A percentile compares a stretch with the other conserved stretches of the same genome.
These are phyloP conservation scores for Laupala kohalensis DNA, from an alignment of 1,140 invertebrate genomes.

Conservation along the genomic window DNA sequence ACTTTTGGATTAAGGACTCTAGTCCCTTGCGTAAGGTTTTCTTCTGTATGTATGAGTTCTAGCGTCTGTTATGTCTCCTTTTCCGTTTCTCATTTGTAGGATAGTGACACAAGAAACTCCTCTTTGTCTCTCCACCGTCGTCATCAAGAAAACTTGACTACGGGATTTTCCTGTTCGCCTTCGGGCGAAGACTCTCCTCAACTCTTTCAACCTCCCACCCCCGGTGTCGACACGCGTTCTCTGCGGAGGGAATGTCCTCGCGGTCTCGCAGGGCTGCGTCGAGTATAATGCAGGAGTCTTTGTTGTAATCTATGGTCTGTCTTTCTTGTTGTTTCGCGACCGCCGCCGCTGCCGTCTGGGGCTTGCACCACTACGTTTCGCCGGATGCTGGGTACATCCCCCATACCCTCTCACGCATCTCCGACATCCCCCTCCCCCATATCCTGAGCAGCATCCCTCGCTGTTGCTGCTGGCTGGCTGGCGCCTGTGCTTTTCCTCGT, in stretches of 20 bases:
- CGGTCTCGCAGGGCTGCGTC: no score
- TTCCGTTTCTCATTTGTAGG: conserved; percentile 2
- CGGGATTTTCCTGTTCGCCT: conserved; percentile 1
- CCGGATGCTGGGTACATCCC: conserved; percentile 2
- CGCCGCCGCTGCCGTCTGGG: not conserved
- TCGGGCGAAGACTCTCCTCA: not conserved
- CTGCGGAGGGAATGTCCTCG: not conserved
- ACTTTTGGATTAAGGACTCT: no score
- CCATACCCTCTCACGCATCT: not conserved
- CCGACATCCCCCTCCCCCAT: not conserved
- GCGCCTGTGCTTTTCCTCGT: not conserved
- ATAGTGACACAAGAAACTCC: not conserved
- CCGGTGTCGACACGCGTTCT: not conserved
- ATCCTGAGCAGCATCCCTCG: not conserved
- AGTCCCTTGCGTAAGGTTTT: no score
- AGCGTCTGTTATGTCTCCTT: no score
- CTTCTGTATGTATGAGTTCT: no score
- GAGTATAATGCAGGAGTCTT: not conserved
- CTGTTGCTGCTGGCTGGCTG: not conserved
- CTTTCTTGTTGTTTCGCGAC: not conserved
- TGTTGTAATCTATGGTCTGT: conserved; percentile 4
- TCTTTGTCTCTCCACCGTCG: not conserved
- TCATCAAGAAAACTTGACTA: conserved; percentile 5
- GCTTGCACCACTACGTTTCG: not conserved
- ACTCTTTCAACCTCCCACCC: not conserved